Evolutionary conservation across 1,140 invertebrate species (phyloP).

Genomic region (Pogonomyrmex californicus): DNA sequence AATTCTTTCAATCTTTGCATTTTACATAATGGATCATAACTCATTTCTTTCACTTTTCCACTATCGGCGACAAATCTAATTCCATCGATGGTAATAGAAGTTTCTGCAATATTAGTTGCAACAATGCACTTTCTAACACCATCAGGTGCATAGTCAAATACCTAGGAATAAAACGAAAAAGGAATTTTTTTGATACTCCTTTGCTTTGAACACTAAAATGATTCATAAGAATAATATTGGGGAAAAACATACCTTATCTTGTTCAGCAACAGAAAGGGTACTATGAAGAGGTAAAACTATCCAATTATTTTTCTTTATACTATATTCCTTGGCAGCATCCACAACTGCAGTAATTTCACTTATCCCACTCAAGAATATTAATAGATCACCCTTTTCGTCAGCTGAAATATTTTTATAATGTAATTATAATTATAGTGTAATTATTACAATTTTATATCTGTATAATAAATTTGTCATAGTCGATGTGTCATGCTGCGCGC

Average conservation of each 20-base stretch:
- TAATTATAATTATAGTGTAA: conserved; percentile 39
- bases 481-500: background rate
- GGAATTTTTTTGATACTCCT: conserved; percentile 11
- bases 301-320: conserved; percentile 94
- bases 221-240: conserved; percentile 11
- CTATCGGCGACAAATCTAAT: conserved; percentile 99
- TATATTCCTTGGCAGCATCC: conserved; percentile 95
- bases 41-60: conserved; percentile 99
- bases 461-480: background rate
- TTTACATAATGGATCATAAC: conserved; percentile 95
- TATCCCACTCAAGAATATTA: conserved; percentile 98
- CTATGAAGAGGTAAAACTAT: conserved; percentile 98
- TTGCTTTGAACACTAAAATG: background rate
- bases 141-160: conserved; percentile 98
- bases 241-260: conserved; percentile 94
- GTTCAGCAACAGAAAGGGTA: conserved; percentile 96
- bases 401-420: conserved; percentile 84
- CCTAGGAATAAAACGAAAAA: conserved; percentile 86
- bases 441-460: conserved; percentile 9
- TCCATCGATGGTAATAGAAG: conserved; percentile 99
- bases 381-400: conserved; percentile 96
- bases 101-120: conserved; percentile 99
- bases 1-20: conserved; percentile 97
- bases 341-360: conserved; percentile 97
- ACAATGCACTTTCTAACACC: conserved; percentile 98